Evolutionary conservation across 2,113 vertebrate species (phyloP), one percentile per base, ranked within the genome.

Genomic region (Hassar affinis): DNA sequence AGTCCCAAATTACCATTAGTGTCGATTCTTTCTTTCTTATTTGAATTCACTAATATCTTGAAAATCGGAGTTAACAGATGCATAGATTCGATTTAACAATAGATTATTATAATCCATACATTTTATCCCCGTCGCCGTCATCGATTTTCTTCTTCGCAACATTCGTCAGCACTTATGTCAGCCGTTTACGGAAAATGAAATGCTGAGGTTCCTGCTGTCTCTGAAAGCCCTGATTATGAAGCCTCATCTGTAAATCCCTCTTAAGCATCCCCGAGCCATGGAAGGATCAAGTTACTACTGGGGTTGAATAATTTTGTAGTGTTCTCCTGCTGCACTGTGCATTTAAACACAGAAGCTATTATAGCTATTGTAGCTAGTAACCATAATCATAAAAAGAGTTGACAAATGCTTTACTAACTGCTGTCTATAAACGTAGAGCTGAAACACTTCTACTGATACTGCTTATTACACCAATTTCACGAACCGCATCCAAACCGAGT

Each of bases 191-290:
- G 4, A 25, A 51, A 66, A 62, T 20, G 20, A n/a, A 62, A 12
- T 33, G 14, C 56, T 61, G 56, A 61, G 45, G 38, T 62, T 56
- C 2, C 14, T 78, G 7, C 35, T 10, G 11, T n/a, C 57, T 62
- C 22, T 30, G 30, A 79, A 79, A 66, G 47, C 45, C 27, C n/a
- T 14, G 38, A 80, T 80, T 80, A 66, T 49, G n/a, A 47, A 66
- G 64, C 45, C n/a, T 66, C 45, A 66, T 80, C 45, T 4, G 27
- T 80, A 64, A 80, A 51, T 80, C 59, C 42, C 38, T 45, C 42
- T 62, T 52, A 33, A 52, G n/a, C n/a, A 30, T 3, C 45, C 61
- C 10, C 30, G 42, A 49, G 62, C 27, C 45, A 33, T 35, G 4
- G 11, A 47, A 80, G 49, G 22, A 69, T 54, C 61, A 52, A 25